These are phyloP conservation scores for Tethea ocularis DNA, from an alignment of 2,888 invertebrate genomes.

Conservation along the genomic window DNA sequence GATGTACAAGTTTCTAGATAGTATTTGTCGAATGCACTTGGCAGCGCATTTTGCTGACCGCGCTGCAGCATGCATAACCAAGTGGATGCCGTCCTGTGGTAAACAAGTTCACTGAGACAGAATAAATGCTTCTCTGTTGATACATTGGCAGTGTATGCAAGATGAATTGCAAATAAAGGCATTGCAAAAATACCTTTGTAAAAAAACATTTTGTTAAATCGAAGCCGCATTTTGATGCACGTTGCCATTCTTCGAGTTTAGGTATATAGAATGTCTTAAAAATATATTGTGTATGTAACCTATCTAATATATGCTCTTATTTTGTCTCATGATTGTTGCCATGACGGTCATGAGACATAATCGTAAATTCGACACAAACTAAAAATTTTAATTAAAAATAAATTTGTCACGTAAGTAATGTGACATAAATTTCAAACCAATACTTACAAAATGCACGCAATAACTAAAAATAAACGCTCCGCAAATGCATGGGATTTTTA, in stretches of 20 bases:
- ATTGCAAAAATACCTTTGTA: background rate
- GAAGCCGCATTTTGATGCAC: background rate
- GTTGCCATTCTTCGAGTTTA: no score
- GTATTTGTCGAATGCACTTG: conserved; percentile 58
- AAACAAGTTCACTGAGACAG: conserved; percentile 60
- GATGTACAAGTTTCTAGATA: conserved; percentile 55
- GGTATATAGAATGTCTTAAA: no score
- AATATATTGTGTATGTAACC: no score
- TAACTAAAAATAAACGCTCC: background rate
- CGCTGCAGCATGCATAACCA: conserved; percentile 61
- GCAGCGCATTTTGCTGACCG: conserved; percentile 62
- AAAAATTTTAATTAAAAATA: no score
- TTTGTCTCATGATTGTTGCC: no score
- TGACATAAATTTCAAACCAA: no score
- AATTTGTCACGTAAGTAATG: no score
- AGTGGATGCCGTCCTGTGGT: conserved; percentile 48
- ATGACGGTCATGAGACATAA: no score
- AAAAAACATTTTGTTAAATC: background rate
- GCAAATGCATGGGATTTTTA: conserved; percentile 1
- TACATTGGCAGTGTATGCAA: conserved; percentile 36
- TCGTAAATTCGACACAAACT: background rate
- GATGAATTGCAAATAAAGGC: conserved; percentile 20
- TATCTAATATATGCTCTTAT: no score
- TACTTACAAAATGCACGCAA: background rate
- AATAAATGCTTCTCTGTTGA: conserved; percentile 58